A percentile compares a stretch with the other conserved stretches of the same genome.
These are phyloP conservation scores for Ciconia nigra DNA, from an alignment of 2,797 vertebrate genomes.

Conservation along the genomic window DNA sequence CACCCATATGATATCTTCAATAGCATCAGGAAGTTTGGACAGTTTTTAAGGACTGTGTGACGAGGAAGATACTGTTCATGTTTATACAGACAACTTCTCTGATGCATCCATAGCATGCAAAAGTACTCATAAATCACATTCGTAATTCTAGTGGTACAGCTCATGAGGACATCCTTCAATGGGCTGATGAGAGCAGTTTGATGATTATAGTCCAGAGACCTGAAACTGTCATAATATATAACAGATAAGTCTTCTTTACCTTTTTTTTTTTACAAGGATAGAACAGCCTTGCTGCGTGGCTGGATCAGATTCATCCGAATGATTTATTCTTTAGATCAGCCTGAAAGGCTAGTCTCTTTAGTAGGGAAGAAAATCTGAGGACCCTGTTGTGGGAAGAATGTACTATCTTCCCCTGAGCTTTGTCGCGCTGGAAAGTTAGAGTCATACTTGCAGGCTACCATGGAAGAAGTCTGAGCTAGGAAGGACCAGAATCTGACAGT, in stretches of 20 bases:
- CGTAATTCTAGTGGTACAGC: background rate
- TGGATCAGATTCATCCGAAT: background rate
- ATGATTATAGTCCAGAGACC: background rate
- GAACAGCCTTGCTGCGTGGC: background rate
- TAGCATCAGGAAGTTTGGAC: background rate
- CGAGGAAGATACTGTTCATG: background rate
- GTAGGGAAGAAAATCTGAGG: background rate
- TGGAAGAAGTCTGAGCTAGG: background rate
- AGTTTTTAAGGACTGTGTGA: background rate
- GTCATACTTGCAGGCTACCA: background rate
- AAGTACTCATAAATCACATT: background rate
- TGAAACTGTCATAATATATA: constrained; percentile 14
- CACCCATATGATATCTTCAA: background rate
- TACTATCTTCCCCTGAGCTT: background rate
- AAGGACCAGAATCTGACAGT: background rate
- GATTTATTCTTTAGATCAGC: background rate
- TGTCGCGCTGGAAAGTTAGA: background rate
- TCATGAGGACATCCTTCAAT: background rate
- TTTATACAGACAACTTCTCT: background rate
- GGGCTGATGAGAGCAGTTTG: background rate
- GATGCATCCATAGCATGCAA: background rate
- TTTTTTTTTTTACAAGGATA: background rate
- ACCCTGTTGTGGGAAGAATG: background rate
- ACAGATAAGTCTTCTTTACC: background rate
- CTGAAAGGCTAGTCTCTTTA: background rate